Evolutionary conservation across 2,888 invertebrate species (phyloP), one percentile per base, ranked within the genome.

Genomic region (Caenorhabditis japonica): DNA sequence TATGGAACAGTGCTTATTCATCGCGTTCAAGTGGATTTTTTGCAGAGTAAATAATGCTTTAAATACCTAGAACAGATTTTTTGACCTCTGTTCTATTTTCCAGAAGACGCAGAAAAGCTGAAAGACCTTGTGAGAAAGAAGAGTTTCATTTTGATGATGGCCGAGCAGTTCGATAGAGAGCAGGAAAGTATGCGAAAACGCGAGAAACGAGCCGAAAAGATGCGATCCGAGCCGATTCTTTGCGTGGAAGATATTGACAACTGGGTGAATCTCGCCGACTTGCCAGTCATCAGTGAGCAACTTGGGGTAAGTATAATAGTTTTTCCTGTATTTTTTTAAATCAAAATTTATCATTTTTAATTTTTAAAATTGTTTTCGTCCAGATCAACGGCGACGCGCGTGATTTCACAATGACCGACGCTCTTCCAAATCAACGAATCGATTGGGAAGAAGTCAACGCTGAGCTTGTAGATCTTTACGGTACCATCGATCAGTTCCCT

Each of bases 81-180:
- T 23, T 3, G 23, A 12, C 23, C 2, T 12, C 1, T 27, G 1
- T 27, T 21, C 15, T 43, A 8, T 25, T 17, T 47, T 55, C 13
- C 36, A 66, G 66, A 19, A 58, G 66, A 66, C 27, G 56, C 25
- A n/a, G 66, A 56, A n/a, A 56, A 39, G 10, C 34, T 66, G 51
- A 66, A 51, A 33, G 66, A 66, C 21, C n/a, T 44, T 0, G 15
- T 66, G 27, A 49, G 25, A n/a, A 51, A 17, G 21, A 49, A 49
- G 19, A 56, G 43, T 13, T 43, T 66, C 27, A 12, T 56, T n/a
- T 13, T 51, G 30, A 2, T 34, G 10, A 10, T 64, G 41, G 64
- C 56, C 3, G 64, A 64, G 13, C 44, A 34, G 25, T 64, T 64
- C 23, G 64, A 64, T 4, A n/a, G 47, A 10, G 41, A 64, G n/a